Evolutionary conservation across 1,140 invertebrate genomes (phyloP), one percentile per base, ranked within the genome.

Genomic region (Euwallacea similis): DNA sequence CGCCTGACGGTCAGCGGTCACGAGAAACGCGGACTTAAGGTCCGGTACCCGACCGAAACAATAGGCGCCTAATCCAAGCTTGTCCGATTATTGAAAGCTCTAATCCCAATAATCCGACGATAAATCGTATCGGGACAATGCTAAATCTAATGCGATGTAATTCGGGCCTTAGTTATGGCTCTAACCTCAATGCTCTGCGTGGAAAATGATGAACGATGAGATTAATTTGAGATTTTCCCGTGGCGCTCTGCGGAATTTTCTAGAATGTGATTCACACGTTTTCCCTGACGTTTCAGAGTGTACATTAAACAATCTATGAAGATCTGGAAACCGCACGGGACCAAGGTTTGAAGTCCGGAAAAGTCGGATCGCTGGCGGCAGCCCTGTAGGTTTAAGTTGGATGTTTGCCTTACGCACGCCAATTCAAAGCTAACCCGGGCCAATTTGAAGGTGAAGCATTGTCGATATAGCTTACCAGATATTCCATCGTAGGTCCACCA

Each of bases 401-500:
- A 4, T 4, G 4, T 33, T 33, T 33, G 21, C 21, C 21, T 4
- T 4, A 33, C 21, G 21, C 21, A 33, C 1, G 21, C 21, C 21
- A 33, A 33, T 33, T 33, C n/a, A 4, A 33, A 1, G 21, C 1
- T 33, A 33, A 33, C 21, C 1, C 4, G 21, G 21, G 4, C 4
- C 4, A 33, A 4, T 4, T 33, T 33, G 21, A 33, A 33, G 21
- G 21, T 33, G 21, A 33, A 33, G 21, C 4, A 4, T 33, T 33
- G 21, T 33, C 4, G 21, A 33, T 33, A 33, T 33, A 0, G 46
- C 79, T 81, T 73, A 81, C 80, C 80, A 21, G 80, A 81, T 61
- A 81, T 81, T 8, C 80, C 80, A 62, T 81, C 80, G 75, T 81
- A 81, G 15, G 80, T 81, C 80, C 80, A 81, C 80, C 80, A 81